Conservation (phyloP, 2,888 invertebrate genomes). For the Catocala nupta region DNA sequence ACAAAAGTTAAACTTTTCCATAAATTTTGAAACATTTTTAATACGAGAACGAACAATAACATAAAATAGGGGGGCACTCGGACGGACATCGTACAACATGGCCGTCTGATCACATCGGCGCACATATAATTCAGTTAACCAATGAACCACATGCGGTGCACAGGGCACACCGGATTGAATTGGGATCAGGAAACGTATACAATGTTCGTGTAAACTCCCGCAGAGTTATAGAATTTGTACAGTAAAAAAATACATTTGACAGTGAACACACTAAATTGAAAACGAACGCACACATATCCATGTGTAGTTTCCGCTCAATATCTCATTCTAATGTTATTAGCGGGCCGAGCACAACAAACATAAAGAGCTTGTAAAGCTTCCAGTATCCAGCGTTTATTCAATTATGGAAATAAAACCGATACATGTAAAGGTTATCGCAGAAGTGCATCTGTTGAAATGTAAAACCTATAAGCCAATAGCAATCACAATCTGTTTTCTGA, state of each 20-base stretch:
- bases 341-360: conserved; percentile 5
- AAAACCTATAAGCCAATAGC: conserved; percentile 30
- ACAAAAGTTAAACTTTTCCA: conserved; percentile 43
- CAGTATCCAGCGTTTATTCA: conserved; percentile 18
- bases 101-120: conserved; percentile 66
- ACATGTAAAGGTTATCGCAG: conserved; percentile 35
- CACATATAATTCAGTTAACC: conserved; percentile 80
- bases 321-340: conserved; percentile 37
- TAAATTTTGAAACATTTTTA: conserved; percentile 52
- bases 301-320: conserved; percentile 43
- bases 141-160: conserved; percentile 80
- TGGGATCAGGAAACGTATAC: conserved; percentile 70
- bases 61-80: conserved; percentile 57
- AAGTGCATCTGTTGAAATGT: conserved; percentile 36
- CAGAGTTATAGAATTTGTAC: conserved; percentile 70
- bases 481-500: conserved; percentile 32
- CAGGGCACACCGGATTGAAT: conserved; percentile 69
- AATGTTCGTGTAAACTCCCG: conserved; percentile 74
- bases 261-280: conserved; percentile 49
- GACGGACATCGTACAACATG: conserved; percentile 38
- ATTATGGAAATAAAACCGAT: conserved; percentile 36
- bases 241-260: conserved; percentile 66
- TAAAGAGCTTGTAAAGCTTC: conserved; percentile 26
- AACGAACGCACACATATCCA: conserved; percentile 34
- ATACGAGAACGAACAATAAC: conserved; percentile 60